Percentiles rank a stretch among this genome's conserved stretches.
Evolutionary conservation across 1,140 invertebrate genomes (phyloP).

Genomic region (Neodiprion virginianus): DNA sequence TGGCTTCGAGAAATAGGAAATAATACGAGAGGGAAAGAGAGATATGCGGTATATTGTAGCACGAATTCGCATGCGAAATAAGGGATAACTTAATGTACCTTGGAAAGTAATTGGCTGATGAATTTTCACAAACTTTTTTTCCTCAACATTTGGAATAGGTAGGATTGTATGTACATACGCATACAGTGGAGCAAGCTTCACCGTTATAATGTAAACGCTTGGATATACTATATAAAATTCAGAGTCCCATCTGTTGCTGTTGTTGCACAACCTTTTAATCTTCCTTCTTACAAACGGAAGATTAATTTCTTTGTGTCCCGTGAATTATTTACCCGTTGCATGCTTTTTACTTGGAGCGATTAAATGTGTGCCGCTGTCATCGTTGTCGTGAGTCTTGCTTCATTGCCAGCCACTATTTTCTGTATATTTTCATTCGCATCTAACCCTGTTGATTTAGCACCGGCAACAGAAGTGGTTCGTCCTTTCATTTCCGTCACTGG

Average conservation of each 20-base stretch:
- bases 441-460: not conserved
- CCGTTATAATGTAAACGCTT: not conserved
- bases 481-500: too few relatives aligned
- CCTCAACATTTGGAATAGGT: not conserved
- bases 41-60: not conserved
- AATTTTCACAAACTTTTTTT: not conserved
- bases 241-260: not conserved
- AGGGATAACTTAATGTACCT: not conserved
- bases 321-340: not conserved
- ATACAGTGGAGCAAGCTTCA: not conserved
- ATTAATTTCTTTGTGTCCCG: not conserved
- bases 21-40: not conserved
- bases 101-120: constrained; percentile 7
- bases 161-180: not conserved
- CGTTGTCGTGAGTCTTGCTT: not conserved
- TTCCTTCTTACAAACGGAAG: not conserved
- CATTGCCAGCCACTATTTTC: not conserved
- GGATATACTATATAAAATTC: not conserved
- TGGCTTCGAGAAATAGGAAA: not conserved
- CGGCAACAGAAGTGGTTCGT: too few relatives aligned
- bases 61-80: not conserved
- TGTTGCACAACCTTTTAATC: not conserved
- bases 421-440: not conserved
- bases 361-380: not conserved
- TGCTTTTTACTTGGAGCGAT: not conserved